Percentiles rank a stretch among this genome's conserved stretches.
Conservation (phyloP, 2,797 vertebrate genomes). For the Spondyliosoma cantharus region DNA sequence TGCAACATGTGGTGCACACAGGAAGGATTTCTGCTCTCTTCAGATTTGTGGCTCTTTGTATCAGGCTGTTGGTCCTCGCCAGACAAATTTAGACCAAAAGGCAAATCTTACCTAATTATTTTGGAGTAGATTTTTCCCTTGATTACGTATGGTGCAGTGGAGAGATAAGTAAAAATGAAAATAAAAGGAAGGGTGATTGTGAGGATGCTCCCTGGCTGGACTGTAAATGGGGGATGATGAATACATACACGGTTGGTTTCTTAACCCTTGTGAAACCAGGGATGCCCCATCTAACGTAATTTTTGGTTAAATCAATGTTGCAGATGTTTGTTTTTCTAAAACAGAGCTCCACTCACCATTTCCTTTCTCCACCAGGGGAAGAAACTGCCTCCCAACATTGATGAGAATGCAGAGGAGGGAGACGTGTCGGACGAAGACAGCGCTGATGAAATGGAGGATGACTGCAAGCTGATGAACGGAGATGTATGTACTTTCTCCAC, state of each 20-base stretch:
- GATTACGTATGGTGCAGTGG: background rate
- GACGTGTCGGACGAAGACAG: conserved; percentile 99
- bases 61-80: no score
- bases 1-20: no score
- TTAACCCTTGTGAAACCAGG: background rate
- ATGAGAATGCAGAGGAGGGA: conserved; percentile 94
- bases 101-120: background rate
- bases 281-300: background rate
- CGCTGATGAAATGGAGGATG: conserved; percentile 97
- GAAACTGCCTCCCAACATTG: conserved; percentile 94
- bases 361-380: conserved; percentile 87
- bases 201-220: background rate
- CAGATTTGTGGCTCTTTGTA: no score
- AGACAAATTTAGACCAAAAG: no score
- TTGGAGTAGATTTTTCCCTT: background rate
- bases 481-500: conserved; percentile 87
- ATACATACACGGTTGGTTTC: background rate
- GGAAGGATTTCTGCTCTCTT: no score
- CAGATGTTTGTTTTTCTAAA: background rate
- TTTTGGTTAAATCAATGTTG: background rate
- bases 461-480: conserved; percentile 96
- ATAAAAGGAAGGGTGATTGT: background rate
- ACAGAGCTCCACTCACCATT: background rate
- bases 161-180: background rate
- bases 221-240: background rate